Percentiles rank a stretch among this genome's conserved stretches.
These are phyloP conservation scores for Cylindroiulus punctatus DNA, from an alignment of 2,888 invertebrate genomes.

Conservation along the genomic window DNA sequence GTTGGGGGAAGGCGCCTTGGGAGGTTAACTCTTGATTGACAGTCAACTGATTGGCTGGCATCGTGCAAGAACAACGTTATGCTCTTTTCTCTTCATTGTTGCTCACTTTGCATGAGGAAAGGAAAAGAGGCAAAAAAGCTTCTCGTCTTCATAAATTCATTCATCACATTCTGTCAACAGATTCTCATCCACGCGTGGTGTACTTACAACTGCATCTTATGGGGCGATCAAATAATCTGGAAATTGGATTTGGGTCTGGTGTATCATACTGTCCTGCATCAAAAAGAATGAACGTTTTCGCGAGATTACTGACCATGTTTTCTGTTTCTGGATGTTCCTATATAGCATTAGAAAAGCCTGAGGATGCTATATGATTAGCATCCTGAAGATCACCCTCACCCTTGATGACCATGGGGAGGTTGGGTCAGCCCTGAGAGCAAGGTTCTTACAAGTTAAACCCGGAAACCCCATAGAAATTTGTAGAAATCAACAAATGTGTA, in stretches of 20 bases:
- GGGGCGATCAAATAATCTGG: not conserved
- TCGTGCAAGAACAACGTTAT: slow-evolving; percentile 34
- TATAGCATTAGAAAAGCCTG: too few species aligned
- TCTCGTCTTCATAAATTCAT: slow-evolving; percentile 28
- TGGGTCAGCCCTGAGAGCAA: too few species aligned
- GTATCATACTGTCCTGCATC: not conserved
- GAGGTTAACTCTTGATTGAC: slow-evolving; percentile 34
- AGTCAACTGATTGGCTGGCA: slow-evolving; percentile 27
- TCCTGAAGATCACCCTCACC: too few species aligned
- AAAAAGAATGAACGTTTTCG: not conserved
- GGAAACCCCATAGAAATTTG: too few species aligned
- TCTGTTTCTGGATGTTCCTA: too few species aligned
- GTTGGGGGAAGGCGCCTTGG: slow-evolving; percentile 34
- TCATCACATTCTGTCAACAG: slow-evolving; percentile 38
- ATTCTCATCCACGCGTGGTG: slow-evolving; percentile 26
- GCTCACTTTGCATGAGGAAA: slow-evolving; percentile 23
- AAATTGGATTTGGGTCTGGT: not conserved
- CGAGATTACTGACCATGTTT: not conserved
- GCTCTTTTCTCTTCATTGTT: slow-evolving; percentile 31
- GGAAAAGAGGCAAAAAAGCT: not conserved
- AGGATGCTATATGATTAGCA: too few species aligned
- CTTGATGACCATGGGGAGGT: too few species aligned
- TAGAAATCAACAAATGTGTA: too few species aligned
- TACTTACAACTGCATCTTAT: not conserved
- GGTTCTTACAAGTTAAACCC: too few species aligned